Percentiles rank a stretch among this genome's conserved stretches.
These are phyloP conservation scores for Habroteleia sp. DNA, from an alignment of 2,888 invertebrate genomes.

Conservation along the genomic window DNA sequence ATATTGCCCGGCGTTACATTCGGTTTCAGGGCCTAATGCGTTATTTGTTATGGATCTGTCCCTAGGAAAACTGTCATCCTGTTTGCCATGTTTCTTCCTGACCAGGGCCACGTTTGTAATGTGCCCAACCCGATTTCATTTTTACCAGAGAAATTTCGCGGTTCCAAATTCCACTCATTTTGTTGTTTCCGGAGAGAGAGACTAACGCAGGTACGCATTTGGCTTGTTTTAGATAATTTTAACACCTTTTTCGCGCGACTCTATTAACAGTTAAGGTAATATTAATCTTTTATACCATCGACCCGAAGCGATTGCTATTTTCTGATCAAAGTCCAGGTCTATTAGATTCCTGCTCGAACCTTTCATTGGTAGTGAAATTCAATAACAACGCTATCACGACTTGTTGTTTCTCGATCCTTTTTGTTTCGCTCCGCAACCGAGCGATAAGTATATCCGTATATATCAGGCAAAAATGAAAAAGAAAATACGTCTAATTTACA, in stretches of 20 bases:
- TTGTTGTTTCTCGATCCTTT: conserved; percentile 39
- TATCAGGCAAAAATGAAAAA: conserved; percentile 8
- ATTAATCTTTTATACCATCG: conserved; percentile 64
- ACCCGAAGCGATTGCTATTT: conserved; percentile 23
- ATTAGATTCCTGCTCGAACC: conserved; percentile 48
- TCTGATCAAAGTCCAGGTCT: conserved; percentile 35
- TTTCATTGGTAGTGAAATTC: conserved; percentile 65
- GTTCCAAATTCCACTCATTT: no score
- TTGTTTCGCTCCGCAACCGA: conserved; percentile 1
- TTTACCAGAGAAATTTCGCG: no score
- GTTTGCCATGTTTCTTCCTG: no score
- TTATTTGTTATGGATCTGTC: no score
- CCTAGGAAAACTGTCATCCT: no score
- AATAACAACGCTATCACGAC: conserved; percentile 58
- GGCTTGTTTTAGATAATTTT: conserved; percentile 16
- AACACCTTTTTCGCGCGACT: conserved; percentile 18
- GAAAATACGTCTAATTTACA: background rate
- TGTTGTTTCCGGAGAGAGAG: no score
- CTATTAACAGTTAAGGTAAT: conserved; percentile 52
- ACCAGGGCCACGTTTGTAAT: no score
- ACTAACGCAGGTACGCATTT: no score
- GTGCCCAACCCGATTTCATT: no score
- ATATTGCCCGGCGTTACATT: no score
- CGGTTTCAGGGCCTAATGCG: no score
- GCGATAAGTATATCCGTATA: conserved; percentile 21